Base-by-base conservation (phyloP, 2,113 vertebrate species). In the Ammodytes marinus region DNA sequence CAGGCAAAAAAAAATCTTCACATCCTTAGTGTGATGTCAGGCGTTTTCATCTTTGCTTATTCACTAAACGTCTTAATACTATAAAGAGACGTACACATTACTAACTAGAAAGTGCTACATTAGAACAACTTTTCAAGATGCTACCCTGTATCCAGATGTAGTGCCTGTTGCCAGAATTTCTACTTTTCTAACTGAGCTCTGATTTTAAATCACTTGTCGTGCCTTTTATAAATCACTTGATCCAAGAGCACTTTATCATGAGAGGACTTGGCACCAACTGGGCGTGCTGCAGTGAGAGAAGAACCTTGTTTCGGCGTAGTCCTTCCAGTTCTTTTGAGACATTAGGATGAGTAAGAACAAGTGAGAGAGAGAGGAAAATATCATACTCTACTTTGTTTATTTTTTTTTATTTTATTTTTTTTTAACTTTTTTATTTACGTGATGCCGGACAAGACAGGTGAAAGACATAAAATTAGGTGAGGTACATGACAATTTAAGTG, bases 361-460 rank as follows among this genome's bases (percentile, higher is more conserved):
- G 46, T 50, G 42, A 6, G 45, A 60, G 66, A 61, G 55, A 17
- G 10, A 19, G 49, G 40, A 67, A 65, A 52, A 19, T 2, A 47
- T 83, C 73, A 83, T 75, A 47, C 57, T 12, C 50, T 57, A 5
- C 52, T 80, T 50, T 64, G n/a, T n/a, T n/a, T n/a, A n/a, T n/a
- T n/a, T n/a, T n/a, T n/a, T n/a, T n/a, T n/a, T n/a, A n/a, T n/a
- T n/a, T n/a, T n/a, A n/a, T n/a, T n/a, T n/a, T n/a, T n/a, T n/a
- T n/a, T n/a, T n/a, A n/a, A n/a, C n/a, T n/a, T n/a, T n/a, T n/a
- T n/a, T n/a, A n/a, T n/a, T n/a, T n/a, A n/a, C n/a, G n/a, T n/a
- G n/a, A n/a, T n/a, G n/a, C n/a, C n/a, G n/a, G n/a, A n/a, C n/a
- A n/a, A n/a, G n/a, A n/a, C n/a, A n/a, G n/a, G n/a, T n/a, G n/a